phyloP scores from a whole-genome alignment of 2,888 invertebrate genomes.

The Hanleya hanleyi region DNA sequence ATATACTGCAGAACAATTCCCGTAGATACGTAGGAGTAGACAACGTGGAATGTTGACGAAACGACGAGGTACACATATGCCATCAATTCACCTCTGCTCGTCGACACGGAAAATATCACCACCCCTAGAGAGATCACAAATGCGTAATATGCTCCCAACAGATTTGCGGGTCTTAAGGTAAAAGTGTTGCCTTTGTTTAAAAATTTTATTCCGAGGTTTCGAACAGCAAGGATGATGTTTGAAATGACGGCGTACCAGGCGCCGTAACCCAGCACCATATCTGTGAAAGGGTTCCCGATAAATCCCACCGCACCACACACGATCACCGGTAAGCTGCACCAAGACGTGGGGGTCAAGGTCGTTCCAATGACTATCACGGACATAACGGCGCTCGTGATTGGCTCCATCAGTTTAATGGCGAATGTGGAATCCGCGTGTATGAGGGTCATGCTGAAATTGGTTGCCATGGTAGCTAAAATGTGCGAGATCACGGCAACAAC shows the following conservation, averaged over 20 bases:
- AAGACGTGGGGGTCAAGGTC: neutral
- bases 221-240: slow-evolving; percentile 39
- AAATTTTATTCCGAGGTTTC: slow-evolving; percentile 42
- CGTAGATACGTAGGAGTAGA: slow-evolving; percentile 43
- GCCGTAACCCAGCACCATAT: slow-evolving; percentile 26
- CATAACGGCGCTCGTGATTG: slow-evolving; percentile 39
- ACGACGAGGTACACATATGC: neutral
- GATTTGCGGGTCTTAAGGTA: neutral
- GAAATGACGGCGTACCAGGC: slow-evolving; percentile 39
- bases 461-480: slow-evolving; percentile 37
- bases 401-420: slow-evolving; percentile 48
- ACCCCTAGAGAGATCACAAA: neutral
- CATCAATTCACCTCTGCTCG: too few relatives aligned
- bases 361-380: slow-evolving; percentile 31
- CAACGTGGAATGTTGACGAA: slow-evolving; percentile 42
- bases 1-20: slow-evolving; percentile 33
- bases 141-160: neutral
- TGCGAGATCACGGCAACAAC: slow-evolving; percentile 16
- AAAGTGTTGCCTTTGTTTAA: neutral
- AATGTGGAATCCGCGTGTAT: slow-evolving; percentile 43
- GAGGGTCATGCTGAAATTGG: slow-evolving; percentile 45
- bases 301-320: slow-evolving; percentile 39
- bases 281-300: slow-evolving; percentile 22
- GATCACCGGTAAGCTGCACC: slow-evolving; percentile 38
- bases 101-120: neutral